Base-by-base conservation (phyloP, 2,888 invertebrate genomes). In the Hirtodrosophila cameraria region DNA sequence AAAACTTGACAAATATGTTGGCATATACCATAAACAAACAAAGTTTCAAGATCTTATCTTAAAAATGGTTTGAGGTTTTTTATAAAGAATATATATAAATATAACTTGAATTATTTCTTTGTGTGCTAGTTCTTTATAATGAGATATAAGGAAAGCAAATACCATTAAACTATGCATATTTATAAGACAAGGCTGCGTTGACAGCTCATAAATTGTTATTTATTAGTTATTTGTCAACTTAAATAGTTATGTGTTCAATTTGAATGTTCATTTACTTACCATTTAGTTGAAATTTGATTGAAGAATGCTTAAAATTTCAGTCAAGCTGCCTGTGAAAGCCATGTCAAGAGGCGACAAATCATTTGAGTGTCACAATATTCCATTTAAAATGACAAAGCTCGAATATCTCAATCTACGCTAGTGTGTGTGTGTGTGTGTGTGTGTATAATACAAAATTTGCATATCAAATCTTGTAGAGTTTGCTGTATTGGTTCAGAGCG, bases 381-480 rank as follows among this genome's bases (percentile, higher is more conserved):
- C 35, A 55, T 57, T 74, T 61, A 13, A 28, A 2, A 52, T 52
- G 68, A 23, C 33, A 61, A 49, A 43, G 42, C 31, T 28, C 6
- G 30, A 49, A 58, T 43, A 54, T 23, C 54, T 67, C 57, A 69
- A 63, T 64, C 58, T 53, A 36, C 33, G 16, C 57, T 53, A 43
- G 54, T 41, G 6, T 6, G 8, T 1, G 23, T 6, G 23, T 6
- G 1, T 23, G 23, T 23, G 23, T 23, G 23, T 20, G 18, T 20
- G 18, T 20, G 18, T 20, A 20, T 20, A 20, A 23, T 23, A 12
- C 2, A 39, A 52, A 84, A 84, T 84, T 76, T 63, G 68, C 81
- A 86, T 82, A 62, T 50, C 55, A 63, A 76, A 65, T 76, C 74
- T 69, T 16, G 35, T 38, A 64, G 67, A 54, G 63, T 75, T 59